Evolutionary conservation across 2,797 vertebrate species (phyloP), one percentile per base, ranked within the genome.

Genomic region (Perodicticus potto): DNA sequence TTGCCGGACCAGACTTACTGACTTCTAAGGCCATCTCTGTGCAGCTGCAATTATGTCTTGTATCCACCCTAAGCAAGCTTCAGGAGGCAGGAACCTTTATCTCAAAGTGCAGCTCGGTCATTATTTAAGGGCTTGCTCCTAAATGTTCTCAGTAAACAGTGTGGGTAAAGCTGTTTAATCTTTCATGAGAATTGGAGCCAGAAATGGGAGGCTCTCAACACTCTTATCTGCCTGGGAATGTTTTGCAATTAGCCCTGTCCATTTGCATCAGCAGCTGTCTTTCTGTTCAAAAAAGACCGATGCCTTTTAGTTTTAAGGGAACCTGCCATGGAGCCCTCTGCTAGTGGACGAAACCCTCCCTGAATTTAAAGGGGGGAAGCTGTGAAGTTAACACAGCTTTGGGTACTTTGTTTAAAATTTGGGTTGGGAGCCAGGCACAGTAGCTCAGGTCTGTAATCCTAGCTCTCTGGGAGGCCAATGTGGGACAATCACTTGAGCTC

Each of bases 121-220:
- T 85, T 86, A 84, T 85, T 57, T 86, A 93, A 84, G 91, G 74
- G 63, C 91, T 95, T 0, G 2, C 91, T 96, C 91, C 95, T 95
- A 93, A 57, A 90, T 96, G 93, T 90, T 84, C 96, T 14, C 45
- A 59, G 85, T 95, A 91, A 97, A 97, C 95, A 96, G 95, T 86
- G 83, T 34, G 61, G 87, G 61, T 34, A 97, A 96, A 97, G 91
- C 93, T 77, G 49, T 94, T 97, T 96, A 92, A 77, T 95, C 89
- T 97, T 96, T 94, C 85, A 91, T 87, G 87, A 96, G 96, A 88
- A 53, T 3, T 84, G 82, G 70, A 94, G 86, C 89, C 91, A 96
- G 94, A 86, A 84, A 93, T 7, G 37, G 82, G 91, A 93, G 91
- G 73, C 96, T 92, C 86, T 90, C 59, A 14, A 49, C 13, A n/a